Evolutionary conservation across 2,797 vertebrate species (phyloP).

Genomic region (Margarornis squamiger): DNA sequence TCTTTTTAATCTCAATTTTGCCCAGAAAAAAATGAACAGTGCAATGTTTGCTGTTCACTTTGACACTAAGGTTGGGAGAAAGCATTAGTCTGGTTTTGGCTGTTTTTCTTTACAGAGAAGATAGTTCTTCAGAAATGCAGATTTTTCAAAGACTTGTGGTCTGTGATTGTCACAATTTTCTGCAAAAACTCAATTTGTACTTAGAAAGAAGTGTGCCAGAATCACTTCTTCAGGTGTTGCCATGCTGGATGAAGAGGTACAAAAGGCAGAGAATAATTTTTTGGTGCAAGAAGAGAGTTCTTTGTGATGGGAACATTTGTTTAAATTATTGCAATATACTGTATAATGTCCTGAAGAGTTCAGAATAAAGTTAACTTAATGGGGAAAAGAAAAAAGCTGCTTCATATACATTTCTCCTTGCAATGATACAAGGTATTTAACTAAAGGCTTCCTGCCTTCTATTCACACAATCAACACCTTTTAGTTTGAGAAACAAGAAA

Average conservation of each 20-base stretch:
- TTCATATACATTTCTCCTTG: neutral
- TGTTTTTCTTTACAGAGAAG: neutral
- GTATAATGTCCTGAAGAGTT: neutral
- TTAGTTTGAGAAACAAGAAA: neutral
- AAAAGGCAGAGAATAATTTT: neutral
- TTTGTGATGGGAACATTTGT: neutral
- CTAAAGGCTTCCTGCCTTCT: neutral
- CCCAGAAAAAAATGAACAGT: neutral
- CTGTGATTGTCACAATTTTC: neutral
- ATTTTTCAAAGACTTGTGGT: neutral
- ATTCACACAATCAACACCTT: neutral
- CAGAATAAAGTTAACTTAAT: neutral
- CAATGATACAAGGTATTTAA: neutral
- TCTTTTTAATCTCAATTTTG: neutral
- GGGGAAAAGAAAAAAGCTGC: neutral
- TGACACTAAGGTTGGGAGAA: neutral
- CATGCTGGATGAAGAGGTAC: neutral
- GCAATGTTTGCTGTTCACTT: neutral
- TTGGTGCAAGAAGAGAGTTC: neutral
- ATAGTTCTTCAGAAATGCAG: neutral
- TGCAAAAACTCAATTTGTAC: neutral
- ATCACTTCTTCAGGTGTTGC: neutral
- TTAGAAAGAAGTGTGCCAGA: neutral
- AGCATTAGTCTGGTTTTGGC: neutral
- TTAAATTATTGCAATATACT: neutral